These are phyloP conservation scores for Kryptopterus vitreolus DNA, from an alignment of 2,797 vertebrate species.

Conservation along the genomic window DNA sequence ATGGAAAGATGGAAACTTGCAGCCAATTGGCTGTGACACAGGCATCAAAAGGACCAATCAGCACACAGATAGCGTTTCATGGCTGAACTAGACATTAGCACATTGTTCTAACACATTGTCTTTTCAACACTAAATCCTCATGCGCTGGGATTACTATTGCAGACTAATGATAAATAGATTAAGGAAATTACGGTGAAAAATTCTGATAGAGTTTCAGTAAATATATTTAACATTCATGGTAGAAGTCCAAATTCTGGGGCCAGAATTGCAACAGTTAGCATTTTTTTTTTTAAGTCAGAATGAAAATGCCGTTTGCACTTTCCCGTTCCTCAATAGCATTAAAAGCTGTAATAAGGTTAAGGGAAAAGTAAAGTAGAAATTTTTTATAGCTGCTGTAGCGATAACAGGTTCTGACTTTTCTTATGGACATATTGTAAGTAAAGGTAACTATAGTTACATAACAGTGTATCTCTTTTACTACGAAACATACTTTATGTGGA, in stretches of 20 bases:
- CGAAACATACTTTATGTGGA: not conserved
- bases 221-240: not conserved
- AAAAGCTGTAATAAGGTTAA: not conserved
- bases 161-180: not conserved
- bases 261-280: not conserved
- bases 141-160: not conserved
- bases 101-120: not conserved
- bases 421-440: not conserved
- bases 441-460: not conserved
- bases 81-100: no score
- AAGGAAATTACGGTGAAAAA: not conserved
- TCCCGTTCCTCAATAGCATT: not conserved
- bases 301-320: not conserved
- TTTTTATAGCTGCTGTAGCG: not conserved
- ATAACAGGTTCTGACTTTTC: not conserved
- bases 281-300: not conserved
- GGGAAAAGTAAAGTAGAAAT: not conserved
- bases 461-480: not conserved
- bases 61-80: no score
- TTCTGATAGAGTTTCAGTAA: not conserved
- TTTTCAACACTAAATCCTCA: not conserved
- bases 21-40: no score
- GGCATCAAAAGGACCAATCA: no score
- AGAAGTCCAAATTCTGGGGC: not conserved
- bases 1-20: no score